These are phyloP conservation scores for Allophyes oxyacanthae DNA, from an alignment of 2,888 invertebrate species.

Conservation along the genomic window DNA sequence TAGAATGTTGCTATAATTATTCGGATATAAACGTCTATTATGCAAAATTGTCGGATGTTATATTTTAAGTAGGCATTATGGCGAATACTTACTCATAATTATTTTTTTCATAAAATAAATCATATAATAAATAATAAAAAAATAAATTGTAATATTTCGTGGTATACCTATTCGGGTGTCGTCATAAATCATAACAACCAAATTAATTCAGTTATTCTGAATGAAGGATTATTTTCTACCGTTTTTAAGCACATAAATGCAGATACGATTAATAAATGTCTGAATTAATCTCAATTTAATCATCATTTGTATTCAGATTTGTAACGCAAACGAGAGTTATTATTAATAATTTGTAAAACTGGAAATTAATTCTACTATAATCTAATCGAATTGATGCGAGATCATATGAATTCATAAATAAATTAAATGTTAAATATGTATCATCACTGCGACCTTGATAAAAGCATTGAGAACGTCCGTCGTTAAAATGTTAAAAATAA, in stretches of 20 bases:
- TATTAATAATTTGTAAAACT: conserved; percentile 34
- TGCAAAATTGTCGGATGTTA: background rate
- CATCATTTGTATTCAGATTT: conserved; percentile 25
- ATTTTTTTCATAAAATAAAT: no score
- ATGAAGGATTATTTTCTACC: background rate
- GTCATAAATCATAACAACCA: no score
- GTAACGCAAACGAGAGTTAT: conserved; percentile 12
- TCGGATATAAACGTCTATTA: conserved; percentile 1
- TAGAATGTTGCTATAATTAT: conserved; percentile 1
- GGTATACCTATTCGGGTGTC: no score
- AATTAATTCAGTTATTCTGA: no score
- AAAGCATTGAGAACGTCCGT: conserved; percentile 30
- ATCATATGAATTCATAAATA: conserved; percentile 41
- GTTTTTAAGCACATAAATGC: conserved; percentile 3
- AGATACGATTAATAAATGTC: conserved; percentile 18
- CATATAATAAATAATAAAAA: no score
- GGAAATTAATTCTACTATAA: conserved; percentile 11
- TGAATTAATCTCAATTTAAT: conserved; percentile 27
- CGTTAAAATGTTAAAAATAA: conserved; percentile 11
- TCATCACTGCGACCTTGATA: conserved; percentile 35
- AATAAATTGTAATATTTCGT: no score
- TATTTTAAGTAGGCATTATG: no score
- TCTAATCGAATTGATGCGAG: conserved; percentile 28
- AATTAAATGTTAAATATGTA: conserved; percentile 19
- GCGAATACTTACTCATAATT: no score